phyloP scores from a whole-genome alignment of 2,888 invertebrate genomes.

The Bimastos eiseni region DNA sequence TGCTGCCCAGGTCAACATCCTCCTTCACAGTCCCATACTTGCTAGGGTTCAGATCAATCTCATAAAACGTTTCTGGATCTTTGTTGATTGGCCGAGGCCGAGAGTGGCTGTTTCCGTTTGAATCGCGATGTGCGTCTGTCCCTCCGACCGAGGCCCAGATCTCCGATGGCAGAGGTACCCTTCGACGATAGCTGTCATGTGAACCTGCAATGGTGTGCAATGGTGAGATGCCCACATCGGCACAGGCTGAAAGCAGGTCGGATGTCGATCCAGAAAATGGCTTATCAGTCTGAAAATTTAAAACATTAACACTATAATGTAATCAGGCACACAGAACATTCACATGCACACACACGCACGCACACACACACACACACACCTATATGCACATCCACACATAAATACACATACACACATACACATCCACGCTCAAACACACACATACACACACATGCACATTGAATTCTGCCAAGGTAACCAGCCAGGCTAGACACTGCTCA shows the following conservation, averaged over 20 bases:
- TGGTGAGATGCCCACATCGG: not conserved
- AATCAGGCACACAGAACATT: too few relatives aligned
- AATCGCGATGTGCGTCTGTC: not conserved
- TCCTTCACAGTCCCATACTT: not conserved
- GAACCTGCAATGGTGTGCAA: not conserved
- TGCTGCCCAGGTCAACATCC: not conserved
- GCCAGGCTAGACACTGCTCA: too few relatives aligned
- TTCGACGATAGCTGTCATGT: not conserved
- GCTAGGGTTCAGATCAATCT: not conserved
- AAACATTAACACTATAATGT: not conserved
- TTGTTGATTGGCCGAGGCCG: not conserved
- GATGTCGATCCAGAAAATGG: slow-evolving; percentile 15
- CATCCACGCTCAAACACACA: too few relatives aligned
- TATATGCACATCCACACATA: too few relatives aligned
- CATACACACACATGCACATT: too few relatives aligned
- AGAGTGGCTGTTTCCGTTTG: not conserved
- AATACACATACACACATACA: too few relatives aligned
- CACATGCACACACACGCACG: too few relatives aligned
- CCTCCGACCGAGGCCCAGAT: not conserved
- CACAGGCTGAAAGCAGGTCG: not conserved
- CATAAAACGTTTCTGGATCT: not conserved
- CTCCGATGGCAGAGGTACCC: not conserved
- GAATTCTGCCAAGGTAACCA: too few relatives aligned
- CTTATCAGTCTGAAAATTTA: not conserved
- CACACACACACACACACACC: too few relatives aligned